These are phyloP conservation scores for Diachasmimorpha longicaudata DNA, from an alignment of 1,140 invertebrate genomes.

Conservation along the genomic window DNA sequence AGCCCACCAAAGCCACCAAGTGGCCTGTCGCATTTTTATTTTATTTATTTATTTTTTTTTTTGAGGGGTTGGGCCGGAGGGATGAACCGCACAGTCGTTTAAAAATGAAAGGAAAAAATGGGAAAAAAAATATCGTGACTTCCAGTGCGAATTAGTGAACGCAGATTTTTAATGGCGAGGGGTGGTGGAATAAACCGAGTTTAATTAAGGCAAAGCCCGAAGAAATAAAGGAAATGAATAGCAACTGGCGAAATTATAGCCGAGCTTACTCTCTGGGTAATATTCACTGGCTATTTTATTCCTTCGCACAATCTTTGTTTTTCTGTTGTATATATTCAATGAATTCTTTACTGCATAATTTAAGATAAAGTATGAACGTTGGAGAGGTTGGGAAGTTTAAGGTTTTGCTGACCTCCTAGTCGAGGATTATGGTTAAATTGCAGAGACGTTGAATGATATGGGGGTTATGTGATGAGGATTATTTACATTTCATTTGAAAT, in stretches of 20 bases:
- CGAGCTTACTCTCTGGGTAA: too few relatives aligned
- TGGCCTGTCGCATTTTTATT: not conserved
- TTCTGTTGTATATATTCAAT: not conserved
- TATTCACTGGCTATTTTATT: too few relatives aligned
- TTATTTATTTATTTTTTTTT: not conserved
- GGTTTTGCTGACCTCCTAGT: not conserved
- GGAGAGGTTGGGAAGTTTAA: not conserved
- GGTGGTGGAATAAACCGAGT: not conserved
- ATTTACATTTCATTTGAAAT: not conserved
- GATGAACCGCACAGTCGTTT: slow-evolving; percentile 9
- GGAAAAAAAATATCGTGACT: not conserved
- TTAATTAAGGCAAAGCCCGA: slow-evolving; percentile 18
- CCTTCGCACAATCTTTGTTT: too few relatives aligned
- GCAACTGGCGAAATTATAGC: not conserved
- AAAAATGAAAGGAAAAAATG: slow-evolving; percentile 3
- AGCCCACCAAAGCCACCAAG: slow-evolving; percentile 5
- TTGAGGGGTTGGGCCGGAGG: not conserved
- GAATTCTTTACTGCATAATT: not conserved
- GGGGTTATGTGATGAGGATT: not conserved
- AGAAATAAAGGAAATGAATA: not conserved
- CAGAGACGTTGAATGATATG: not conserved
- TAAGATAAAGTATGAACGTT: not conserved
- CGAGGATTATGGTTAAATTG: not conserved
- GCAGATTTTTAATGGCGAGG: slow-evolving; percentile 10
- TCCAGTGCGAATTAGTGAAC: slow-evolving; percentile 17